A percentile compares a stretch with the other conserved stretches of the same genome.
Evolutionary conservation across 2,888 invertebrate species (phyloP).

Genomic region (Salpingus planirostris): DNA sequence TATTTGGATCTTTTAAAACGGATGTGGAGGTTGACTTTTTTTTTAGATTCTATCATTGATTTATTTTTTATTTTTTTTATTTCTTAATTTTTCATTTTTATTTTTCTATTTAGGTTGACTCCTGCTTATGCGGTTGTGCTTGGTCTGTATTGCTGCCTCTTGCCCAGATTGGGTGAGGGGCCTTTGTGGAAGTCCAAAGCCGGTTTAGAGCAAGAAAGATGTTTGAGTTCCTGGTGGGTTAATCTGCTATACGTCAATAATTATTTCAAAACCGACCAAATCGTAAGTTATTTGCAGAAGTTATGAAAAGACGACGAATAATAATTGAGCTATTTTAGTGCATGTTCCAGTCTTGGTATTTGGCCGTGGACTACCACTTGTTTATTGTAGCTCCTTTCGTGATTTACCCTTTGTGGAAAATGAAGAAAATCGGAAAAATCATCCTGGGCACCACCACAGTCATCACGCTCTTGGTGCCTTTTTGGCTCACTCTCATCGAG

Average conservation of each 20-base stretch:
- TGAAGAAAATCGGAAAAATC: slow-evolving; percentile 49
- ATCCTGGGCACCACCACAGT: slow-evolving; percentile 45
- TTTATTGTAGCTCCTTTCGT: slow-evolving; percentile 56
- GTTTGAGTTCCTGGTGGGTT: slow-evolving; percentile 62
- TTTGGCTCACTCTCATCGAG: slow-evolving; percentile 47
- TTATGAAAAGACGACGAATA: slow-evolving; percentile 33
- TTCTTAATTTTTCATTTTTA: slow-evolving; percentile 2
- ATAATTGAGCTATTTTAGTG: too few relatives aligned
- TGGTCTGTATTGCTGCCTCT: slow-evolving; percentile 63
- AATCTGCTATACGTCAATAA: slow-evolving; percentile 68
- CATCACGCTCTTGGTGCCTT: slow-evolving; percentile 36
- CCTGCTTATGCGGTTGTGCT: slow-evolving; percentile 58
- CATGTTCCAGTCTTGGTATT: slow-evolving; percentile 67
- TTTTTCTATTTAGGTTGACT: slow-evolving; percentile 50
- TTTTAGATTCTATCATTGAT: too few relatives aligned
- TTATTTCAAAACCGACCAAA: slow-evolving; percentile 56
- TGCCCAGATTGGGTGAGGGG: slow-evolving; percentile 60
- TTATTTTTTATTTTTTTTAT: slow-evolving; percentile 3
- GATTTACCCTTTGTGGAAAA: slow-evolving; percentile 59
- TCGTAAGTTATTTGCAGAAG: too few relatives aligned
- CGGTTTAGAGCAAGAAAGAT: slow-evolving; percentile 48
- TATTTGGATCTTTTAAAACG: too few relatives aligned
- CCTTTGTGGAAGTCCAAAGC: slow-evolving; percentile 63
- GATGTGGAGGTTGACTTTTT: too few relatives aligned
- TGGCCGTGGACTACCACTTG: slow-evolving; percentile 41